Conservation (phyloP, 2,888 invertebrate genomes). For the Andrena hattorfiana region DNA sequence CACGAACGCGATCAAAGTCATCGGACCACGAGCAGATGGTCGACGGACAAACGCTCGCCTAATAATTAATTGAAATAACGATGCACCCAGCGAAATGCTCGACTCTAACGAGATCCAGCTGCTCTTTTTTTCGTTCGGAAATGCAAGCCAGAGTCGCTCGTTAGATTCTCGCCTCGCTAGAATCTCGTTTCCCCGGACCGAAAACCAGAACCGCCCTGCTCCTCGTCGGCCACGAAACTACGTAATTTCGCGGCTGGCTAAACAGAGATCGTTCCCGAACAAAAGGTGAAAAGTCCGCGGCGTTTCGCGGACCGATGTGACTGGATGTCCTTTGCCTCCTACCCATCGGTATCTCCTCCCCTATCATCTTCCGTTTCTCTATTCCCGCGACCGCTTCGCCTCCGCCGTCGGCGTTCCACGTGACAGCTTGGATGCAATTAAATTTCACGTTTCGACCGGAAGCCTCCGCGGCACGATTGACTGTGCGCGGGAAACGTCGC, state of each 20-base stretch:
- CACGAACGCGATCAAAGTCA: constrained; percentile 48
- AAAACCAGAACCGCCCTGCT: not conserved
- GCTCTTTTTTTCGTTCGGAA: constrained; percentile 42
- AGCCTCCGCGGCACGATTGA: not conserved
- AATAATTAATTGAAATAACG: constrained; percentile 74
- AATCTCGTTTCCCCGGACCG: constrained; percentile 41
- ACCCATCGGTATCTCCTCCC: constrained; percentile 2
- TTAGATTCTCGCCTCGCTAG: constrained; percentile 49
- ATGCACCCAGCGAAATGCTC: constrained; percentile 40
- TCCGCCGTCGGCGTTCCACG: not conserved
- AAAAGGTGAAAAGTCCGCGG: constrained; percentile 68
- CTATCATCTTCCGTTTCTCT: constrained; percentile 8
- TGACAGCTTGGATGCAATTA: not conserved
- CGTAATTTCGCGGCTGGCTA: constrained; percentile 81
- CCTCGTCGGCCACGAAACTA: constrained; percentile 68
- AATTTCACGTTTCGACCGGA: not conserved
- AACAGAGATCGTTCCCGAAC: constrained; percentile 60
- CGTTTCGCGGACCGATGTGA: constrained; percentile 32
- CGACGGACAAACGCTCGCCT: constrained; percentile 45
- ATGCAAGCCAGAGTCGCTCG: constrained; percentile 36
- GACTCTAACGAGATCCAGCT: constrained; percentile 60
- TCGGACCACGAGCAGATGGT: constrained; percentile 45
- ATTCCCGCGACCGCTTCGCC: not conserved
- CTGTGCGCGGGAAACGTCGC: not conserved
- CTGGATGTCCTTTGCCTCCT: constrained; percentile 25